A percentile compares a stretch with the other conserved stretches of the same genome.
phyloP scores from a whole-genome alignment of 2,888 invertebrate genomes.

The Mactromeris polynyma region DNA sequence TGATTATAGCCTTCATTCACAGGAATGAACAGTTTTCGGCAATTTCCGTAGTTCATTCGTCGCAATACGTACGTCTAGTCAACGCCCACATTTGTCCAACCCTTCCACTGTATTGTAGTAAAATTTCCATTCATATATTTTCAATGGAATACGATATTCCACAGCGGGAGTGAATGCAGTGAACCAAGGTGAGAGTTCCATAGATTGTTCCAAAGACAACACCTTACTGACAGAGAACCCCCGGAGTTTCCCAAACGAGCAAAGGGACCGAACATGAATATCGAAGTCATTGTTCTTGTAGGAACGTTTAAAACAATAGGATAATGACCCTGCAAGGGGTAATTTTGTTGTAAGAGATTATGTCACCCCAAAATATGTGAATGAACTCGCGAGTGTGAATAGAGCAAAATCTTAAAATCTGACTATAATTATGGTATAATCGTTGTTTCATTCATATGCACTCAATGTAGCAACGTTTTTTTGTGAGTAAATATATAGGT shows the following conservation, averaged over 20 bases:
- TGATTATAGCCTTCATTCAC: too few species aligned
- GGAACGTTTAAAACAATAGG: not conserved
- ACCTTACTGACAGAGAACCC: not conserved
- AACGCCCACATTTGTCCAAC: not conserved
- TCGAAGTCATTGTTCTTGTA: not conserved
- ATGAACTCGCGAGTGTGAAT: not conserved
- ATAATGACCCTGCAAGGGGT: constrained; percentile 8
- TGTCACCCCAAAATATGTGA: not conserved
- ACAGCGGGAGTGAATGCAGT: not conserved
- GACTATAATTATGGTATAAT: not conserved
- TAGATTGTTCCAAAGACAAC: not conserved
- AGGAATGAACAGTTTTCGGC: not conserved
- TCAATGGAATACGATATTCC: not conserved
- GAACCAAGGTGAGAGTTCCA: not conserved
- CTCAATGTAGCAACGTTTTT: not conserved
- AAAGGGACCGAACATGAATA: not conserved
- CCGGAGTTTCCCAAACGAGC: not conserved
- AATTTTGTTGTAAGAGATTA: not conserved
- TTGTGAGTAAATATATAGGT: not conserved
- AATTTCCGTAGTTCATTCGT: not conserved
- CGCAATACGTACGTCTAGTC: not conserved
- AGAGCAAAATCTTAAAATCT: not conserved
- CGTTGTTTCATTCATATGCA: not conserved
- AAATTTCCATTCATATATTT: not conserved
- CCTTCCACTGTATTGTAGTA: not conserved